Conservation (phyloP, 2,888 invertebrate species). For the Andrena dorsata region DNA sequence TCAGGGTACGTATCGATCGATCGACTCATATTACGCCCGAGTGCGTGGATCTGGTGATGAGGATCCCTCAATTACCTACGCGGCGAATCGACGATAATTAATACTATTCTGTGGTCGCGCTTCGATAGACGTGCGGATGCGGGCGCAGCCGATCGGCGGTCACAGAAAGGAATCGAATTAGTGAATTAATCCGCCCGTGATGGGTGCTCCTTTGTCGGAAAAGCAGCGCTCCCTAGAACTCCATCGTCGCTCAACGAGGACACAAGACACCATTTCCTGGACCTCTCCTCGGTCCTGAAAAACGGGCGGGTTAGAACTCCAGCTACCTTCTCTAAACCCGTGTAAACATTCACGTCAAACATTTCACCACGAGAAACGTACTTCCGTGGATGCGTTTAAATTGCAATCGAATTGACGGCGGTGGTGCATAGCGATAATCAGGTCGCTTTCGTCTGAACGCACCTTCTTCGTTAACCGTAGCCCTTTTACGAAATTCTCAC, state of each 20-base stretch:
- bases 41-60: conserved; percentile 14
- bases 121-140: conserved; percentile 25
- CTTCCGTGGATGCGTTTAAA: conserved; percentile 40
- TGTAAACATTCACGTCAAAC: neutral
- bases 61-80: conserved; percentile 36
- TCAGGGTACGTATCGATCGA: neutral
- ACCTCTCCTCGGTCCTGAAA: neutral
- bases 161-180: conserved; percentile 53
- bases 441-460: conserved; percentile 12
- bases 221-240: conserved; percentile 4
- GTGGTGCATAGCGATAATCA: conserved; percentile 36
- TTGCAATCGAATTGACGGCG: conserved; percentile 40
- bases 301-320: conserved; percentile 26
- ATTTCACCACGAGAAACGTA: conserved; percentile 9
- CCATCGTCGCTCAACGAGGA: neutral
- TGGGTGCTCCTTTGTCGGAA: conserved; percentile 25
- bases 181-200: conserved; percentile 35
- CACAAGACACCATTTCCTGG: conserved; percentile 2
- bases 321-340: neutral
- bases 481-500: conserved; percentile 4
- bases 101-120: conserved; percentile 34
- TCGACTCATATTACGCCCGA: neutral
- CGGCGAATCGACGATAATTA: conserved; percentile 52
- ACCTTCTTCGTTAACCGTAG: neutral
- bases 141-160: conserved; percentile 32